Evolutionary conservation across 2,113 vertebrate genomes (phyloP).

Genomic region (Cephalopterus ornatus): DNA sequence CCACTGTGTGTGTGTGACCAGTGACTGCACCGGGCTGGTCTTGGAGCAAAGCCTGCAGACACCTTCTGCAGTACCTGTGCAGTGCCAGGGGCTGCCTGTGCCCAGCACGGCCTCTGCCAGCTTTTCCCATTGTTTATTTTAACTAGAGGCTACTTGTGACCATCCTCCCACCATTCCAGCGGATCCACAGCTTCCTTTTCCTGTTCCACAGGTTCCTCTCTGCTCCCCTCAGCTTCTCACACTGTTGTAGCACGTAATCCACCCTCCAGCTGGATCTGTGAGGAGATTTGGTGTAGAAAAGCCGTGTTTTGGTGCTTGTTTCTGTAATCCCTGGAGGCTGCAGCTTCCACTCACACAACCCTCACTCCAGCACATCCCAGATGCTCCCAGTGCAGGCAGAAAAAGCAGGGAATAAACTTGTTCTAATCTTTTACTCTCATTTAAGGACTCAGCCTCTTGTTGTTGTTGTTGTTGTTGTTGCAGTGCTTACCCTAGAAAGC

Average conservation of each 20-base stretch:
- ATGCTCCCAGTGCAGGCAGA: neutral
- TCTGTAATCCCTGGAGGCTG: neutral
- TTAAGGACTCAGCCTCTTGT: neutral
- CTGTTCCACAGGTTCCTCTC: rapidly evolving
- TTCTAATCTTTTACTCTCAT: neutral
- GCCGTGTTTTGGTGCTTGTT: neutral
- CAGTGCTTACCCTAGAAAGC: neutral
- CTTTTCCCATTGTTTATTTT: rapidly evolving
- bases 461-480: neutral
- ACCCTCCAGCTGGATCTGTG: rapidly evolving
- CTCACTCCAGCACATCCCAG: rapidly evolving
- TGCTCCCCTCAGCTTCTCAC: neutral
- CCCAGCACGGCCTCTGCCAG: neutral
- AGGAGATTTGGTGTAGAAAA: neutral
- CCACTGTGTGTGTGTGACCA: neutral
- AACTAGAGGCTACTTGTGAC: neutral
- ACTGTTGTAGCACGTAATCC: rapidly evolving
- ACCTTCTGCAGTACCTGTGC: neutral
- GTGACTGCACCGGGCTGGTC: neutral
- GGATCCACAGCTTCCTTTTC: neutral
- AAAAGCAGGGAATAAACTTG: neutral
- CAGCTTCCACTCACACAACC: neutral
- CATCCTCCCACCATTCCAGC: neutral
- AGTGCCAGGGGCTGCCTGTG: neutral
- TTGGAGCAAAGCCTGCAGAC: neutral